phyloP scores from a whole-genome alignment of 2,888 invertebrate genomes.

The Cephus spinipes region DNA sequence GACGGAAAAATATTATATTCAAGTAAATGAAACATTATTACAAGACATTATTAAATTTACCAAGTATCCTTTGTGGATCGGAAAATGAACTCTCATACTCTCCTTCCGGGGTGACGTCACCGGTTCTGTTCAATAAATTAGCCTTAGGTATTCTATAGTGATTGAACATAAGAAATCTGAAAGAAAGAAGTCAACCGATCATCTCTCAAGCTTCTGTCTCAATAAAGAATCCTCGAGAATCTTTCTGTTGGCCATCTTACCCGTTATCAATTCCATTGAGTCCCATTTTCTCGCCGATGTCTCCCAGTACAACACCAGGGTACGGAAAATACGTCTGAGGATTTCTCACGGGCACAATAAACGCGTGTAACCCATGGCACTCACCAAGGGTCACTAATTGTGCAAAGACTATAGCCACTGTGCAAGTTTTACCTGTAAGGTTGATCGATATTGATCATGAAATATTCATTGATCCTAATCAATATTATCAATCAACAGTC shows the following conservation, averaged over 20 bases:
- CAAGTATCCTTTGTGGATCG: slow-evolving; percentile 87
- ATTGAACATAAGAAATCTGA: slow-evolving; percentile 86
- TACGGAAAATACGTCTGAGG: slow-evolving; percentile 81
- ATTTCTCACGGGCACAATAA: slow-evolving; percentile 87
- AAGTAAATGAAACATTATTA: neutral
- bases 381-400: slow-evolving; percentile 84
- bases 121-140: slow-evolving; percentile 87
- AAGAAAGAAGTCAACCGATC: slow-evolving; percentile 43
- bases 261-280: slow-evolving; percentile 95
- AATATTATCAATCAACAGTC: neutral
- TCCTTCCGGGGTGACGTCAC: slow-evolving; percentile 89
- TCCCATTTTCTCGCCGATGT: slow-evolving; percentile 94
- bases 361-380: slow-evolving; percentile 89
- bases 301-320: slow-evolving; percentile 89
- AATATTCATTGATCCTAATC: neutral
- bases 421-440: slow-evolving; percentile 80
- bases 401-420: slow-evolving; percentile 89
- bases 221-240: neutral
- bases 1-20: neutral
- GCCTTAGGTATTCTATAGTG: slow-evolving; percentile 88
- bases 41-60: slow-evolving; percentile 50
- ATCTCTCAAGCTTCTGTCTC: neutral
- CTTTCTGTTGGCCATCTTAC: slow-evolving; percentile 63
- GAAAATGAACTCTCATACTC: slow-evolving; percentile 91
- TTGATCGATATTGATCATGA: neutral